Evolutionary conservation across 2,797 vertebrate species (phyloP), one percentile per base, ranked within the genome.

Genomic region (Spheniscus humboldti): DNA sequence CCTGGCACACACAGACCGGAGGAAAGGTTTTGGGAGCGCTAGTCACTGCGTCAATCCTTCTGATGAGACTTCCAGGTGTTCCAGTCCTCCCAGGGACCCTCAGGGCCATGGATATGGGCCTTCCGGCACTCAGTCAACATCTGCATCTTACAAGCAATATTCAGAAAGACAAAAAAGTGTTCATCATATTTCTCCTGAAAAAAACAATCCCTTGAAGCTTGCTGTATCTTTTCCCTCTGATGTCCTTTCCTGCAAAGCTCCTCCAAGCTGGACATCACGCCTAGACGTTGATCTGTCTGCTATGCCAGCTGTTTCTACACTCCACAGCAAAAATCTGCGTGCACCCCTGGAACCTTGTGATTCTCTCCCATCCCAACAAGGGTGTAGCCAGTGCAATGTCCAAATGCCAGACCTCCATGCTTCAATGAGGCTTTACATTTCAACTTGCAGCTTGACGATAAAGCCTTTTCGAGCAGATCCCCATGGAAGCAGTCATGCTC

Each of bases 341-440:
- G 66, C 88, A 66, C 45, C 93, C 43, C 84, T 94, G 88, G 69
- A 94, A 67, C 71, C 96, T 16, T 83, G 86, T 60, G 75, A 85
- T 66, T 86, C 93, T 55, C 27, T 83, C 63, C 28, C 80, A 85
- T 6, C 10, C 5, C 95, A 45, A 14, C 71, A 92, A 64, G 68
- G 88, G 66, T 95, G 79, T 85, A 91, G 81, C 60, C 92, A 80
- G 15, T 94, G 85, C 91, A 86, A 33, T 55, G 41, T 35, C 55
- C 80, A 69, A 43, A 68, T 93, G 76, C 84, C 95, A 92, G 89
- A 96, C 66, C 79, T 95, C 64, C 94, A 89, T 67, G 57, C 94
- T 78, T 97, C 95, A 76, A 30, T 98, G 87, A 98, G 97, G 48
- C 92, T 98, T 78, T 95, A 97, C 73, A 96, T 98, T 96, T 98